phyloP scores from a whole-genome alignment of 2,888 invertebrate genomes.

The Cantharis flavilabris region DNA sequence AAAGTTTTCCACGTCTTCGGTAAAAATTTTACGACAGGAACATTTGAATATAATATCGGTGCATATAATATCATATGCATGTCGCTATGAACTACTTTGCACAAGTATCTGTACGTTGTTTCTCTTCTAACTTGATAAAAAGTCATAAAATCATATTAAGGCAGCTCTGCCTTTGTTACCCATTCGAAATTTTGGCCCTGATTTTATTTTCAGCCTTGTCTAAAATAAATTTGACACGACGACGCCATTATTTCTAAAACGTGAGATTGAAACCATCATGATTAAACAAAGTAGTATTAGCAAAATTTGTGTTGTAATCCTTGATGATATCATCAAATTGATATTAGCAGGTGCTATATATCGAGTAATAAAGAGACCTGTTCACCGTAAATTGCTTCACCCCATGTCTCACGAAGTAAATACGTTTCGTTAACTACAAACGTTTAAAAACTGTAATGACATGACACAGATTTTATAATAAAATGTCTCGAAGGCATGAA shows the following conservation, averaged over 20 bases:
- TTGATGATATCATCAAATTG: conserved; percentile 18
- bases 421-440: not conserved
- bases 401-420: not conserved
- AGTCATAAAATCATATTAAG: too few relatives aligned
- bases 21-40: too few relatives aligned
- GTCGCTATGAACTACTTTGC: too few relatives aligned
- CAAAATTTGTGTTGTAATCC: conserved; percentile 11
- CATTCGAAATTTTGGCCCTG: too few relatives aligned
- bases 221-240: conserved; percentile 16
- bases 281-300: conserved; percentile 12
- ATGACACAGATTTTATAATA: not conserved
- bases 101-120: too few relatives aligned
- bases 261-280: not conserved
- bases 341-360: conserved; percentile 12
- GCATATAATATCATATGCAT: too few relatives aligned
- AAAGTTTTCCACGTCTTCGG: too few relatives aligned
- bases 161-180: too few relatives aligned
- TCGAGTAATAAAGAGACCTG: not conserved
- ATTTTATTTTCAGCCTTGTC: too few relatives aligned
- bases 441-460: not conserved
- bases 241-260: conserved; percentile 8
- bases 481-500: not conserved
- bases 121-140: too few relatives aligned
- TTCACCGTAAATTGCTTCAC: not conserved
- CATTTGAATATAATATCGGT: too few relatives aligned